Percentiles rank a stretch among this genome's conserved stretches.
phyloP scores from a whole-genome alignment of 2,113 vertebrate species.

The Ovis canadensis region DNA sequence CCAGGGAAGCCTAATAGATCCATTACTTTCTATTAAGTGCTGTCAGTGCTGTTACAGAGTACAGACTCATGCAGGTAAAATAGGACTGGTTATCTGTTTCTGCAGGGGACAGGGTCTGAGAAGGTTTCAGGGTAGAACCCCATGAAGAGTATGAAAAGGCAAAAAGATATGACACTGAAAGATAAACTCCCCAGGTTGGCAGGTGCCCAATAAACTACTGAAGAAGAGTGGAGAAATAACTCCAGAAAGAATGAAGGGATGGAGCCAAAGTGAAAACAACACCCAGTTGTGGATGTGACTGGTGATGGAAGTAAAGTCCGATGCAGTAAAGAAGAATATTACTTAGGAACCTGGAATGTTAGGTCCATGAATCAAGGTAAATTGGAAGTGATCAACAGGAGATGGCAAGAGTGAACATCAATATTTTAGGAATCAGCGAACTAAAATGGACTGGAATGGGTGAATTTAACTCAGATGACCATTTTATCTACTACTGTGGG shows the following conservation, averaged over 20 bases:
- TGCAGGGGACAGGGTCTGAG: not conserved
- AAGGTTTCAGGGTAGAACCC: not conserved
- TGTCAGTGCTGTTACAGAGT: not conserved
- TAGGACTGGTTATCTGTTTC: not conserved
- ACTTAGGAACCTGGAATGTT: not conserved
- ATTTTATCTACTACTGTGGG: not conserved
- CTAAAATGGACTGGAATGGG: not conserved
- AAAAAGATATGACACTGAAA: not conserved
- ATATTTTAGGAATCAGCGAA: not conserved
- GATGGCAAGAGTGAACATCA: not conserved
- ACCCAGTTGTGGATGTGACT: not conserved
- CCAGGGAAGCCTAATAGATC: not conserved
- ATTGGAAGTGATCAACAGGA: not conserved
- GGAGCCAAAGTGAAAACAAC: not conserved
- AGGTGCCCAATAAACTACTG: not conserved
- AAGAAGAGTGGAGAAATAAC: not conserved
- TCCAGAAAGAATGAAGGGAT: not conserved
- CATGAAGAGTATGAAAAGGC: not conserved
- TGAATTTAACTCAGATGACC: not conserved
- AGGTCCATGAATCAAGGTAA: not conserved
- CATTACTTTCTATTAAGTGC: not conserved
- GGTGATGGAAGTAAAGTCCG: not conserved
- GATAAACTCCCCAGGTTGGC: not conserved
- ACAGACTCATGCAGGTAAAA: not conserved
- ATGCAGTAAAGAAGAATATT: not conserved